Evolutionary conservation across 2,113 vertebrate species (phyloP).

Genomic region (Gymnocephalus cernua): DNA sequence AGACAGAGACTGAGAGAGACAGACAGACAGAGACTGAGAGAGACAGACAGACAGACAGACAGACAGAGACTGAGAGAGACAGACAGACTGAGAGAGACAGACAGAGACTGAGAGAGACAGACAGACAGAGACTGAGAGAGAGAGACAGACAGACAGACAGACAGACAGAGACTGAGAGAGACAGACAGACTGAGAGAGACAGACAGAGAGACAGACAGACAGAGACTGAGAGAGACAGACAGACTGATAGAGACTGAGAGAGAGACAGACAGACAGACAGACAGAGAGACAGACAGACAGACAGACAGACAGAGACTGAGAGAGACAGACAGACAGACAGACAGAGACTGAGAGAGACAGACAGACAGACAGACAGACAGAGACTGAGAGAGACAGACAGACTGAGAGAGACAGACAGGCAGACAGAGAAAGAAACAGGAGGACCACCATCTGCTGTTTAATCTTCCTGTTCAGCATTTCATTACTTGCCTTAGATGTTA

Average conservation of each 20-base stretch:
- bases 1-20: too few species aligned
- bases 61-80: too few species aligned
- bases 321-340: neutral
- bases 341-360: neutral
- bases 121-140: too few species aligned
- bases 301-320: too few species aligned
- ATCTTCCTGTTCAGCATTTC: neutral
- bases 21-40: neutral
- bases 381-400: too few species aligned
- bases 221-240: too few species aligned
- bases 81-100: neutral
- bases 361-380: too few species aligned
- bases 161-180: neutral
- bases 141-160: neutral
- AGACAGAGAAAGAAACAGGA: neutral
- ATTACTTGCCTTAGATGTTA: constrained; percentile 32
- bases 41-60: too few species aligned
- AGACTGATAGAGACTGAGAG: neutral
- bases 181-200: too few species aligned
- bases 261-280: too few species aligned
- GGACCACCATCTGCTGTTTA: constrained; percentile 17
- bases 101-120: neutral
- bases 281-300: neutral
- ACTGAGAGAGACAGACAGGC: too few species aligned
- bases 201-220: neutral